These are phyloP conservation scores for Mormyrus proboscirostris DNA, from an alignment of 2,797 vertebrate species.

Conservation along the genomic window DNA sequence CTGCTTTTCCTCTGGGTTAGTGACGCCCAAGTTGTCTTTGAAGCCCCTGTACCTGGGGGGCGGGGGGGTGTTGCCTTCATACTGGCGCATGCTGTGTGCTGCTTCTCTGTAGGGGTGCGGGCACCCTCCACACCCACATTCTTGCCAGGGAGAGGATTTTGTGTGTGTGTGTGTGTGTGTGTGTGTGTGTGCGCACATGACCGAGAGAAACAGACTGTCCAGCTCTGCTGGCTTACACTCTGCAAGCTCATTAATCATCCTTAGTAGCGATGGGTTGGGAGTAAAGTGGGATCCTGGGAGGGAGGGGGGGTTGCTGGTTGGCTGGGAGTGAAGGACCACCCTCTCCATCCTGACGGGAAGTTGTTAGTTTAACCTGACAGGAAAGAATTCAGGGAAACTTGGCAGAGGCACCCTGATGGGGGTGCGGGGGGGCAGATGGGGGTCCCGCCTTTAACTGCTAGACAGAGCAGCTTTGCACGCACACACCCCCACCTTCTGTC, in stretches of 20 bases:
- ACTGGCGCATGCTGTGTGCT: neutral
- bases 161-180: neutral
- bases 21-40: neutral
- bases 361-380: conserved; percentile 89
- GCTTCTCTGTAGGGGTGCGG: neutral
- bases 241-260: conserved; percentile 41
- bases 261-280: conserved; percentile 24
- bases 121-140: conserved; percentile 34
- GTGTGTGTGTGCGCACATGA: neutral
- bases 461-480: conserved; percentile 43
- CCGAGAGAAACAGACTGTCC: neutral
- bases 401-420: conserved; percentile 46
- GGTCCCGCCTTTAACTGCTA: conserved; percentile 58
- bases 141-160: neutral
- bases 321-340: conserved; percentile 61
- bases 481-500: neutral
- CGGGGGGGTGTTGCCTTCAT: neutral
- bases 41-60: conserved; percentile 7
- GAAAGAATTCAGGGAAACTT: conserved; percentile 77
- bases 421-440: conserved; percentile 42
- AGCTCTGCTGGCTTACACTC: conserved; percentile 26
- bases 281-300: neutral
- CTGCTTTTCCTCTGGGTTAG: neutral
- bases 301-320: conserved; percentile 36
- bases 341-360: conserved; percentile 73